These are phyloP conservation scores for Ylistrum balloti DNA, from an alignment of 1,140 invertebrate species.

Conservation along the genomic window DNA sequence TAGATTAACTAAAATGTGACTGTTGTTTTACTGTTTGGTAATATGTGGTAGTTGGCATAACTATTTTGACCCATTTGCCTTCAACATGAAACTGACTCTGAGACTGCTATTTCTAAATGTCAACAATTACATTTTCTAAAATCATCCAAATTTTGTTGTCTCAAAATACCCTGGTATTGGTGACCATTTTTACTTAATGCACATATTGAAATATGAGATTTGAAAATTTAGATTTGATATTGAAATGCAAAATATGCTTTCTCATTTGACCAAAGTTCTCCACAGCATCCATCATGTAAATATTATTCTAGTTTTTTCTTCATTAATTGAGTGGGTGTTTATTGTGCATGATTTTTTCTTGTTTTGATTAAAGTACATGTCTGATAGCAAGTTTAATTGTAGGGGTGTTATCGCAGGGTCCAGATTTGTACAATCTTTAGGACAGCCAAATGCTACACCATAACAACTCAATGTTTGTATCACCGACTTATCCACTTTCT, in stretches of 20 bases:
- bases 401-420: neutral
- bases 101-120: neutral
- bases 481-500: neutral
- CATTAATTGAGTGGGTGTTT: slow-evolving; percentile 2
- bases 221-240: neutral
- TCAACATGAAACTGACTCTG: neutral
- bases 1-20: neutral
- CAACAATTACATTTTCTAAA: neutral
- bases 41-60: neutral
- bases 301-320: neutral
- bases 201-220: neutral
- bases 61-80: neutral
- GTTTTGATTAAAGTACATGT: slow-evolving; percentile 25
- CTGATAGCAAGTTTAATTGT: neutral
- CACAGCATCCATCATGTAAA: neutral
- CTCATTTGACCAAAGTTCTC: neutral
- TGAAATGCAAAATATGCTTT: neutral
- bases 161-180: neutral
- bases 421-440: neutral
- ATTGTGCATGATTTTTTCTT: neutral
- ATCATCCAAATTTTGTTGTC: neutral
- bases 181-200: neutral
- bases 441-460: neutral
- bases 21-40: neutral
- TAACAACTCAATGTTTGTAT: neutral